Evolutionary conservation across 2,797 vertebrate genomes (phyloP).

Genomic region (Falco concolor): DNA sequence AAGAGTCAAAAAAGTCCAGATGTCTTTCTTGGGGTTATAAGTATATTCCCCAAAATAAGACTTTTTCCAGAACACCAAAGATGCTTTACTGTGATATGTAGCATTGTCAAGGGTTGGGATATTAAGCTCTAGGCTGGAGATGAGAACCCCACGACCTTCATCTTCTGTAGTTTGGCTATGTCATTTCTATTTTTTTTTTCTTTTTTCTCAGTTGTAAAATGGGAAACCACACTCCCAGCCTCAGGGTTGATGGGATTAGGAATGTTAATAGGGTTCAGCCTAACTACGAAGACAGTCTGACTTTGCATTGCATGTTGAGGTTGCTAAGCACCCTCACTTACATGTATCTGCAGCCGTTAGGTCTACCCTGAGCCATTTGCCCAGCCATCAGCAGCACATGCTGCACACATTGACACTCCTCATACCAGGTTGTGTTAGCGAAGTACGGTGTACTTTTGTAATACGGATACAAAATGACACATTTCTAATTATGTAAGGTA

Average conservation of each 20-base stretch:
- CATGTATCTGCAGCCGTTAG: rapidly evolving
- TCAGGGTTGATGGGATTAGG: background rate
- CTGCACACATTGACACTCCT: background rate
- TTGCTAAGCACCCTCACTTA: too few relatives aligned
- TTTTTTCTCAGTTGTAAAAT: background rate
- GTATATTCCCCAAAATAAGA: background rate
- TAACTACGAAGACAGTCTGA: background rate
- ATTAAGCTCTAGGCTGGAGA: background rate
- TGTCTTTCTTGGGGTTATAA: background rate
- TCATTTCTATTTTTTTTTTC: background rate
- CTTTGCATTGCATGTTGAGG: background rate
- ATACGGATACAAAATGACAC: background rate
- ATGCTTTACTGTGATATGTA: background rate
- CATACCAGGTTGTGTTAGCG: rapidly evolving
- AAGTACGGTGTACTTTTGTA: background rate
- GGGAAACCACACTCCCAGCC: background rate
- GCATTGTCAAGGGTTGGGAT: background rate
- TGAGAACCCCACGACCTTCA: background rate
- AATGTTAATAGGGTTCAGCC: background rate
- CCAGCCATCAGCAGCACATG: background rate
- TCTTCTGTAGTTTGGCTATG: background rate
- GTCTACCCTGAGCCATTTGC: background rate
- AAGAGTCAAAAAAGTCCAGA: background rate
- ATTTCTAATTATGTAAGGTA: background rate
- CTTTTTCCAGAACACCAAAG: background rate